A percentile compares a stretch with the other conserved stretches of the same genome.
Evolutionary conservation across 1,140 invertebrate genomes (phyloP).

Genomic region (Microplitis mediator): DNA sequence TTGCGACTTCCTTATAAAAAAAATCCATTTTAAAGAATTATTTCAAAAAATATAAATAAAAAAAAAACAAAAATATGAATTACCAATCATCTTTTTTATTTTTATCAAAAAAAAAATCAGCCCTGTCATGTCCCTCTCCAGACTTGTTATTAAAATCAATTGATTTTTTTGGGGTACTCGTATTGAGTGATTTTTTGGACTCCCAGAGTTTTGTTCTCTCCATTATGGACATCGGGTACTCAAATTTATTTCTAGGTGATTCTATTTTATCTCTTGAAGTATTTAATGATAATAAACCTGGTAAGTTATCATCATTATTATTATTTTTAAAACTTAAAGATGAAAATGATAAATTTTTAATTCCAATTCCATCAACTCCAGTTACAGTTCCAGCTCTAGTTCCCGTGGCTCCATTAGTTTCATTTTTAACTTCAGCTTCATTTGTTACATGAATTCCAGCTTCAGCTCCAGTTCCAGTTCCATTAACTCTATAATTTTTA

Average conservation of each 20-base stretch:
- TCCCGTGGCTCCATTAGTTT: no score
- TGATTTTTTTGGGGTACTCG: neutral
- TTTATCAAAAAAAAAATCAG: no score
- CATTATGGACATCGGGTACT: neutral
- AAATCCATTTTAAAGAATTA: neutral
- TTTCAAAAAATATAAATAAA: no score
- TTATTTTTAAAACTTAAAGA: slow-evolving; percentile 1
- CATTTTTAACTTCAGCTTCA: neutral
- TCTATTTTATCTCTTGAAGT: neutral
- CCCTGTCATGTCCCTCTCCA: neutral
- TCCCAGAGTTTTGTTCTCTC: neutral
- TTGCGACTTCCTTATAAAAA: slow-evolving; percentile 39
- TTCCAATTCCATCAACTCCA: no score
- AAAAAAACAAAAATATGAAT: no score
- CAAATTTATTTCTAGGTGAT: neutral
- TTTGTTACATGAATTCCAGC: no score
- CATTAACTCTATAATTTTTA: neutral
- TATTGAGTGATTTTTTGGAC: neutral
- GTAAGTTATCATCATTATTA: neutral
- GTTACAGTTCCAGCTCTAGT: no score
- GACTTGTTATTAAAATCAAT: neutral
- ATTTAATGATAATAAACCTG: slow-evolving; percentile 15
- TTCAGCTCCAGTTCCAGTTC: no score
- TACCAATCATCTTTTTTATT: no score
- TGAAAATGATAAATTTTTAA: neutral